Evolutionary conservation across 2,113 vertebrate genomes (phyloP), one percentile per base, ranked within the genome.

Genomic region (Serilophus lunatus): DNA sequence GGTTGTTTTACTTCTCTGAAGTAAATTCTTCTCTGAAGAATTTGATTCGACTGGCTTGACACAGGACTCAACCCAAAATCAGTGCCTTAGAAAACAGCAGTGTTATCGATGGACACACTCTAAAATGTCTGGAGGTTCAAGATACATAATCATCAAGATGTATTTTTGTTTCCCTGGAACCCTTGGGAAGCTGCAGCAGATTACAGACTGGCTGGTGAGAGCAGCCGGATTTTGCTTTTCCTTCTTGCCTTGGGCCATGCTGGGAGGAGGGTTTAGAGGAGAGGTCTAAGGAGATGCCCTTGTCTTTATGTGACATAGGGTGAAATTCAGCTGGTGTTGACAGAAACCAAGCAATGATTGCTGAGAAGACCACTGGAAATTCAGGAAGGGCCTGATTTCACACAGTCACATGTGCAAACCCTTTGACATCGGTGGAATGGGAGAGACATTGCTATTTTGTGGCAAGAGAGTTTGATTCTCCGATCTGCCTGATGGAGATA

Each of bases 1-100:
- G 65, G 57, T 92, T 90, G 61, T 35, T 82, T 82, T 74, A 36
- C 64, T 93, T 20, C 19, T 22, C 33, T 57, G 33, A 57, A 22
- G 54, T 57, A n/a, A 57, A n/a, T 20, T 22, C 33, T 57, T 66
- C 68, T 74, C 82, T 64, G 7, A 79, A 83, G 79, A 88, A 44
- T 78, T 91, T 95, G 82, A 70, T 95, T 95, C 75, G 54, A 77
- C 25, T 11, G 0, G 38, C 66, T 91, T 1, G 2, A 76, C 19
- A 38, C 42, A 74, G 84, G 54, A 42, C 47, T 85, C 70, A 54
- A 15, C 61, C 26, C 56, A 60, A 87, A 84, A 91, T 49, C 59
- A 49, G 24, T 44, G 54, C 75, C 64, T 90, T 94, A 90, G 95
- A 93, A 92, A 95, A 82, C 85, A 86, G 44, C 71, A 86, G 56